These are phyloP conservation scores for Paraescarpia echinospica DNA, from an alignment of 1,140 invertebrate species.

Conservation along the genomic window DNA sequence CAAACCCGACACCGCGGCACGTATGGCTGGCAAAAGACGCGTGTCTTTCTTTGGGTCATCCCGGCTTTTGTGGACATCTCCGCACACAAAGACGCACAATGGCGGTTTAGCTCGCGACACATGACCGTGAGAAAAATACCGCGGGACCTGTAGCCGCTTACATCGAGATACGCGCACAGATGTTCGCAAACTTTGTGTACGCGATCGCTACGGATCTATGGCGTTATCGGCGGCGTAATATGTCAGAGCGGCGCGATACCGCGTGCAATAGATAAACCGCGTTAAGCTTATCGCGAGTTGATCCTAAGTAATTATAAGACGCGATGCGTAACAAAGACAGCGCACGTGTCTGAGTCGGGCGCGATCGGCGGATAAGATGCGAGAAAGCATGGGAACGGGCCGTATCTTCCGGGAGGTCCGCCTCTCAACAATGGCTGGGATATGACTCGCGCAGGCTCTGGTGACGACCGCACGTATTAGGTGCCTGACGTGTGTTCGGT, in stretches of 20 bases:
- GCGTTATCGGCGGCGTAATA: background rate
- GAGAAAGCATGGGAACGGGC: background rate
- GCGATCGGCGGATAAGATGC: background rate
- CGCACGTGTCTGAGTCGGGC: background rate
- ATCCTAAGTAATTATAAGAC: slow-evolving; percentile 6
- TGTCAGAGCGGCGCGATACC: background rate
- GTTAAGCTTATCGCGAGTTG: background rate
- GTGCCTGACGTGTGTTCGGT: background rate
- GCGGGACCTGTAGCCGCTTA: background rate
- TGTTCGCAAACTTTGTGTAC: background rate
- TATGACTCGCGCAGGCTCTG: background rate
- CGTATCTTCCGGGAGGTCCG: background rate
- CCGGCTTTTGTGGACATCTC: background rate
- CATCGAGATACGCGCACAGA: background rate
- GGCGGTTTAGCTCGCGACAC: background rate
- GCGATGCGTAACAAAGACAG: background rate
- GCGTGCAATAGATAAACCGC: background rate
- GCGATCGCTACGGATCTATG: background rate
- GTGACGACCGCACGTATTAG: background rate
- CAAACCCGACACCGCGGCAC: background rate
- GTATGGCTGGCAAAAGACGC: background rate
- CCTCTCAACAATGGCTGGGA: background rate
- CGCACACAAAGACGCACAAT: background rate
- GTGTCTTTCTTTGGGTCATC: background rate
- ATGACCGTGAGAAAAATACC: background rate